These are phyloP conservation scores for Sabatieria punctata DNA, from an alignment of 2,888 invertebrate species.

Conservation along the genomic window DNA sequence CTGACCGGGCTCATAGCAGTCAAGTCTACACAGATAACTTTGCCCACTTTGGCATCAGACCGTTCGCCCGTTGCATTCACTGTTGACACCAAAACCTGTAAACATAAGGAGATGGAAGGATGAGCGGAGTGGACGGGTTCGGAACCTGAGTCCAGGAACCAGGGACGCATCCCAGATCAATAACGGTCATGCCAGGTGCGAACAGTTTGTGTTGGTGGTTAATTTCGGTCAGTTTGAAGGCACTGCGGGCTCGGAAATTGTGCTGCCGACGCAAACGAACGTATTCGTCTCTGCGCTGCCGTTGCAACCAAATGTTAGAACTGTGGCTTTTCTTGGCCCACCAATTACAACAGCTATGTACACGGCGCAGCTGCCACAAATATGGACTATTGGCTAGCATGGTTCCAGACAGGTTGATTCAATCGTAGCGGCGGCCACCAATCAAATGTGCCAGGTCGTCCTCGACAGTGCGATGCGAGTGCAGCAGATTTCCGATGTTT, in stretches of 20 bases:
- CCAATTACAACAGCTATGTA: too few relatives aligned
- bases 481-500: conserved; percentile 26
- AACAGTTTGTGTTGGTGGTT: conserved; percentile 6
- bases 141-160: conserved; percentile 10
- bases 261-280: not conserved
- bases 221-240: conserved; percentile 10
- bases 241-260: conserved; percentile 8
- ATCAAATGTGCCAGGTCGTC: conserved; percentile 18
- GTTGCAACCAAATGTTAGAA: conserved; percentile 5
- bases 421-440: too few relatives aligned
- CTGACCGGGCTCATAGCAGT: too few relatives aligned
- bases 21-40: too few relatives aligned
- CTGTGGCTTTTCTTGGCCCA: not conserved
- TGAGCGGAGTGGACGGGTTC: too few relatives aligned
- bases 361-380: too few relatives aligned
- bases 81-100: too few relatives aligned
- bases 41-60: too few relatives aligned
- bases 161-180: conserved; percentile 8
- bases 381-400: too few relatives aligned
- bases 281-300: conserved; percentile 8
- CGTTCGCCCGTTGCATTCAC: too few relatives aligned
- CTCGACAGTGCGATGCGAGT: conserved; percentile 24
- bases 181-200: not conserved
- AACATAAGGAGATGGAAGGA: too few relatives aligned
- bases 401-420: too few relatives aligned